Conservation (phyloP, 2,888 invertebrate genomes). For the Eulithis testata region DNA sequence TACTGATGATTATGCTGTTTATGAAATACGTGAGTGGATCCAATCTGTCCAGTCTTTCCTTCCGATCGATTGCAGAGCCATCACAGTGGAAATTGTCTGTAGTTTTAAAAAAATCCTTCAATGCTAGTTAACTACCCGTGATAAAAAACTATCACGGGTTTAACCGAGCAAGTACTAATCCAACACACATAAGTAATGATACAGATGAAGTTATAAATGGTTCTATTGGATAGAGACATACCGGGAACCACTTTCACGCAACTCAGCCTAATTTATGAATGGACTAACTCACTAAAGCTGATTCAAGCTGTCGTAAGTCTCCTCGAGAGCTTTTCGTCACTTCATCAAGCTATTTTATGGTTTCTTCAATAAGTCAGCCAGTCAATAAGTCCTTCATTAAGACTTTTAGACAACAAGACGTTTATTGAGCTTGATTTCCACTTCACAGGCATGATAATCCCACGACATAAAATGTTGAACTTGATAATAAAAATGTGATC, state of each 20-base stretch:
- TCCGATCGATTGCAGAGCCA: conserved; percentile 22
- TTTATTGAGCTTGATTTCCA: conserved; percentile 1
- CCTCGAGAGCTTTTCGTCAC: conserved; percentile 1
- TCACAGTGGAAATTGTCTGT: conserved; percentile 27
- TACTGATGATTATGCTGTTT: not conserved
- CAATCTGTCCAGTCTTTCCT: conserved; percentile 11
- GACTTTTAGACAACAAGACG: conserved; percentile 4
- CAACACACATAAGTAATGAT: conserved; percentile 10
- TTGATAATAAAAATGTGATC: no score
- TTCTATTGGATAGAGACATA: conserved; percentile 6
- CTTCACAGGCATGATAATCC: not conserved
- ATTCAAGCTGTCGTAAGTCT: not conserved
- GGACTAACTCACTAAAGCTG: not conserved
- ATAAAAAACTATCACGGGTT: conserved; percentile 1
- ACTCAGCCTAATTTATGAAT: not conserved
- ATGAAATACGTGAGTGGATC: conserved; percentile 19
- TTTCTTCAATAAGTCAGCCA: not conserved
- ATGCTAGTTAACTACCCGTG: no score
- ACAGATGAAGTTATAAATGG: conserved; percentile 9
- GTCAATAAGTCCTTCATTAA: conserved; percentile 6
- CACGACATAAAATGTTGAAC: not conserved
- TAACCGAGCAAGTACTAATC: conserved; percentile 7
- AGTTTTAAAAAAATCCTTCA: conserved; percentile 30
- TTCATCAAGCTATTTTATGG: conserved; percentile 8
- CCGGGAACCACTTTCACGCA: conserved; percentile 7